These are phyloP conservation scores for Helobdella robusta DNA, from an alignment of 2,888 invertebrate genomes.

Conservation along the genomic window DNA sequence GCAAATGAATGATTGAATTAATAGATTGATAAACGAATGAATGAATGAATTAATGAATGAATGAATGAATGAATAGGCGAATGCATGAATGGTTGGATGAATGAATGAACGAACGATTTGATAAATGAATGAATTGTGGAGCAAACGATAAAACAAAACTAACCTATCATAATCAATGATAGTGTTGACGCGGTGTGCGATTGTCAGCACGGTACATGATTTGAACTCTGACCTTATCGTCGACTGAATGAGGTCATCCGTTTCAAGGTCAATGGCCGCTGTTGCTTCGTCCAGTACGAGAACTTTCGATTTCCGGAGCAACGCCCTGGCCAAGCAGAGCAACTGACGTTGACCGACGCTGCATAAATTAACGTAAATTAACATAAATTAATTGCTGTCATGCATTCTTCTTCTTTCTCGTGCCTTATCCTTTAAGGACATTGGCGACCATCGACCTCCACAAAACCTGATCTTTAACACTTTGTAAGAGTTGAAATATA, in stretches of 20 bases:
- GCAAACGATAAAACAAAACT: background rate
- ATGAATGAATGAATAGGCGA: background rate
- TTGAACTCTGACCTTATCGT: conserved; percentile 44
- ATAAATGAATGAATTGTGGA: background rate
- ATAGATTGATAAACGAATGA: too few species aligned
- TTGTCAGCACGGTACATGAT: conserved; percentile 47
- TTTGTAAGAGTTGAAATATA: too few species aligned
- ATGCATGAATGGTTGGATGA: background rate
- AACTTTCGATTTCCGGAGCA: conserved; percentile 46
- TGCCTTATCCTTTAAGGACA: too few species aligned
- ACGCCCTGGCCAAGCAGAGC: conserved; percentile 46
- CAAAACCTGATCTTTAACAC: too few species aligned
- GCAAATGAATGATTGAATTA: too few species aligned
- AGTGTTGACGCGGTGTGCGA: conserved; percentile 48
- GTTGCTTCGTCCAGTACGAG: conserved; percentile 45
- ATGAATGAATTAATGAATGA: too few species aligned
- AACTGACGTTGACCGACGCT: conserved; percentile 49
- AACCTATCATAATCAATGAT: conserved; percentile 43
- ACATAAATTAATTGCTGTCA: too few species aligned
- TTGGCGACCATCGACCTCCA: too few species aligned
- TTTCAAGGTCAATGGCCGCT: conserved; percentile 41
- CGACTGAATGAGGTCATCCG: conserved; percentile 45
- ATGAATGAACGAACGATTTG: background rate
- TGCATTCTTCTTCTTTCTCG: too few species aligned
- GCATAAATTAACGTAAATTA: too few species aligned